phyloP scores from a whole-genome alignment of 2,113 vertebrate genomes.

The Pollachius pollachius region DNA sequence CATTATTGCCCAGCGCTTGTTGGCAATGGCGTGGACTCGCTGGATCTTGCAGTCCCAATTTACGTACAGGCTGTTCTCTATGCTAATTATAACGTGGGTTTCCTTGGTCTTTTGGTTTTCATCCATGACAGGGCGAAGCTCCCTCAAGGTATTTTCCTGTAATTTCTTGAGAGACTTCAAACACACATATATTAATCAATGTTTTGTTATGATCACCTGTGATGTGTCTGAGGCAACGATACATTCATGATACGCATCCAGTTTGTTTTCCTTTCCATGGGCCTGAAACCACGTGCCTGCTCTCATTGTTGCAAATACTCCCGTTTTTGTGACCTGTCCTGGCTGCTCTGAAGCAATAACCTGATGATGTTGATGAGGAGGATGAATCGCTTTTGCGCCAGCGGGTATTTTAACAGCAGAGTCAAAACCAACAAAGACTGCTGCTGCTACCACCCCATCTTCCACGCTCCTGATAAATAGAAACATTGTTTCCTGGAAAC shows the following conservation, averaged over 20 bases:
- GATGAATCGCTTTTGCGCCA: slow-evolving; percentile 34
- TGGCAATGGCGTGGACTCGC: not conserved
- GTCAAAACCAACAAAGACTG: slow-evolving; percentile 62
- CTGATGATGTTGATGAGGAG: slow-evolving; percentile 22
- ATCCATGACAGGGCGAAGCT: slow-evolving; percentile 4
- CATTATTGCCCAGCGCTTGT: too few relatives aligned
- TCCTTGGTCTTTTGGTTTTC: not conserved
- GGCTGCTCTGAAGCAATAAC: slow-evolving; percentile 28
- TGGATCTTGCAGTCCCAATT: not conserved
- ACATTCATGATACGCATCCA: not conserved
- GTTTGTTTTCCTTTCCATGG: not conserved
- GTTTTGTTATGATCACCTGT: not conserved
- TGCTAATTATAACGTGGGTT: not conserved
- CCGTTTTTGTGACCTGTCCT: slow-evolving; percentile 44
- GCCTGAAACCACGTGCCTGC: slow-evolving; percentile 32
- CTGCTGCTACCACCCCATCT: slow-evolving; percentile 21
- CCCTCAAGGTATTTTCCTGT: slow-evolving; percentile 14
- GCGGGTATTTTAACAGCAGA: slow-evolving; percentile 52
- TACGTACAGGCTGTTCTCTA: not conserved
- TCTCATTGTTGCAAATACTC: slow-evolving; percentile 46
- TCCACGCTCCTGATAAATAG: slow-evolving; percentile 65
- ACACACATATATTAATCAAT: not conserved
- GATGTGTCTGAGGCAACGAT: not conserved
- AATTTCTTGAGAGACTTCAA: slow-evolving; percentile 4
- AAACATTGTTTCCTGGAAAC: slow-evolving; percentile 70